Evolutionary conservation across 2,113 vertebrate species (phyloP).

Genomic region (Zapornia atra): DNA sequence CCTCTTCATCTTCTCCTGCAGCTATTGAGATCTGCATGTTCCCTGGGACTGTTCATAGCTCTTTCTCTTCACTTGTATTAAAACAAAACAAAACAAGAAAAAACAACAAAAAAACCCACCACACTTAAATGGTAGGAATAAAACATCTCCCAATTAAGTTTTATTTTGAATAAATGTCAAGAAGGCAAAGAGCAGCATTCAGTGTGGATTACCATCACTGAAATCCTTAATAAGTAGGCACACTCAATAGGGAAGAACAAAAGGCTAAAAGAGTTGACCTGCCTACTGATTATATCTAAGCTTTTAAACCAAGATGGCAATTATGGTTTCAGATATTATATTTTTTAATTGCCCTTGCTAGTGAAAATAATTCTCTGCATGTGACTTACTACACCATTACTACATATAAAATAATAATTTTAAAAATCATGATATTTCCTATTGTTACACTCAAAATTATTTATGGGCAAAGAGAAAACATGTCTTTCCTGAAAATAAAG

Average conservation of each 20-base stretch:
- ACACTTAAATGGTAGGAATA: neutral
- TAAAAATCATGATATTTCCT: neutral
- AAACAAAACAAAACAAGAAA: neutral
- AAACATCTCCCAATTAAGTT: neutral
- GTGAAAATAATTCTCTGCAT: neutral
- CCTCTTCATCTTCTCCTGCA: neutral
- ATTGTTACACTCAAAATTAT: neutral
- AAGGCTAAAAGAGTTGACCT: neutral
- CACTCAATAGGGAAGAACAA: neutral
- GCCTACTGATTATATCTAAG: neutral
- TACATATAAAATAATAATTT: neutral
- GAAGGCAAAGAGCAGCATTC: neutral
- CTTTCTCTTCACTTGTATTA: neutral
- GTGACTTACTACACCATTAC: neutral
- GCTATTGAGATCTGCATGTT: neutral
- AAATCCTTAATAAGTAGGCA: neutral
- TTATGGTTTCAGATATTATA: neutral
- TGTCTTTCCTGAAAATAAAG: neutral
- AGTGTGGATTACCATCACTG: neutral
- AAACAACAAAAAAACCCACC: too few species aligned
- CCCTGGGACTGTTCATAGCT: neutral
- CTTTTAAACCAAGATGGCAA: neutral
- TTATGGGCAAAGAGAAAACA: neutral
- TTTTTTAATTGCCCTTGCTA: neutral
- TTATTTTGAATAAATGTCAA: neutral